Evolutionary conservation across 1,140 invertebrate species (phyloP).

Genomic region (Anagrus nilaparvatae): DNA sequence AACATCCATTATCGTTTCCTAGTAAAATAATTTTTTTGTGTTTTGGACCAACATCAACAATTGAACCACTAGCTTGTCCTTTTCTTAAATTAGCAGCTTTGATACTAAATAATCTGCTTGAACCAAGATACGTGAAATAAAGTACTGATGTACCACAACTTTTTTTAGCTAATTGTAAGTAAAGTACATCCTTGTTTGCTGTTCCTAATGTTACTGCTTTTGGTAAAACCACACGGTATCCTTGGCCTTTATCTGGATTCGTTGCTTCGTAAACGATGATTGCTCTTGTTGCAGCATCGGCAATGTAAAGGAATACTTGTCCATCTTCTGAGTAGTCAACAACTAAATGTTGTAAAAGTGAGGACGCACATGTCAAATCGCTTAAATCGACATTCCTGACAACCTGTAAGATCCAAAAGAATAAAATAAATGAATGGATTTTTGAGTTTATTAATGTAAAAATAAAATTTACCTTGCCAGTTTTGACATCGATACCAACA

Average conservation of each 20-base stretch:
- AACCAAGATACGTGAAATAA: constrained; percentile 49
- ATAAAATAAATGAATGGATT: not conserved
- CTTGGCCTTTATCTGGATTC: constrained; percentile 33
- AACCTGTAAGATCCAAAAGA: constrained; percentile 23
- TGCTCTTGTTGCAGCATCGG: constrained; percentile 49
- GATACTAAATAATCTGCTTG: constrained; percentile 44
- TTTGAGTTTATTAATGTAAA: not conserved
- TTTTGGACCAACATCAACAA: constrained; percentile 48
- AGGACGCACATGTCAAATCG: constrained; percentile 38
- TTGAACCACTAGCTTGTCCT: constrained; percentile 41
- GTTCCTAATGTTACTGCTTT: constrained; percentile 34
- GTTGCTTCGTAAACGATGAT: constrained; percentile 54
- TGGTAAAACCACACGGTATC: constrained; percentile 49
- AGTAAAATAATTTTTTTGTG: constrained; percentile 45
- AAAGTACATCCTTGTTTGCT: constrained; percentile 45
- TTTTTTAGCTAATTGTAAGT: constrained; percentile 42
- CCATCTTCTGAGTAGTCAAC: constrained; percentile 44
- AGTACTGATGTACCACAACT: constrained; percentile 42
- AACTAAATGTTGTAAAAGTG: constrained; percentile 47
- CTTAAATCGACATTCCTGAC: constrained; percentile 47
- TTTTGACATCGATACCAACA: constrained; percentile 48
- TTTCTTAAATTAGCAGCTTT: constrained; percentile 44
- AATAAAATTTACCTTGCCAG: constrained; percentile 37
- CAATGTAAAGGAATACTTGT: constrained; percentile 49
- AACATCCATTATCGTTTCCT: constrained; percentile 50